phyloP scores from a whole-genome alignment of 2,113 vertebrate genomes.

The Apistogramma diplotaenia region DNA sequence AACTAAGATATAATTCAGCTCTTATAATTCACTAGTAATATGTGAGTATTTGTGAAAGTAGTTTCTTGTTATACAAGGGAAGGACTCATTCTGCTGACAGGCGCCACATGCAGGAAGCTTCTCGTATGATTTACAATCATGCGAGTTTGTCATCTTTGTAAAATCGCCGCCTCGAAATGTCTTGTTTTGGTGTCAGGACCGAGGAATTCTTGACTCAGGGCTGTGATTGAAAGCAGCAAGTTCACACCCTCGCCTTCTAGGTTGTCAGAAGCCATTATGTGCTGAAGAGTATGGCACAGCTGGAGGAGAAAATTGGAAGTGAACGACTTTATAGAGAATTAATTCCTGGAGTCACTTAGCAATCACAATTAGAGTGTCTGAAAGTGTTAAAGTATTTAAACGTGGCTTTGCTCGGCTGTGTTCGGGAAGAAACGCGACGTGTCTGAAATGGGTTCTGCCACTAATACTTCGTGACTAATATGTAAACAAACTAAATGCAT shows the following conservation, averaged over 20 bases:
- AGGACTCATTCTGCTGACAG: neutral
- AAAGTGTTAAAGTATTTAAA: neutral
- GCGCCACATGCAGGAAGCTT: neutral
- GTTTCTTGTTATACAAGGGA: neutral
- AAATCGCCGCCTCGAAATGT: neutral
- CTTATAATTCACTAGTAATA: too few species aligned
- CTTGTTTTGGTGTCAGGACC: neutral
- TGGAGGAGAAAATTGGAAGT: neutral
- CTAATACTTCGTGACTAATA: slow-evolving; percentile 5
- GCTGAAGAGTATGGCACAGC: neutral
- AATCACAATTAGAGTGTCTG: neutral
- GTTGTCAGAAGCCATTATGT: neutral
- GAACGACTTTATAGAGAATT: neutral
- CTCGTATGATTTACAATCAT: neutral
- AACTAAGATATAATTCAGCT: neutral
- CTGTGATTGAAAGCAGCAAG: neutral
- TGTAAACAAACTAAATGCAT: slow-evolving; percentile 30
- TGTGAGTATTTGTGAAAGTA: neutral
- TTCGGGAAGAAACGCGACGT: neutral
- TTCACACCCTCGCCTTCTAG: neutral
- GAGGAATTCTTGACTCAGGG: neutral
- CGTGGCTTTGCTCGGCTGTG: fast-evolving
- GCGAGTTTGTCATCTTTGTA: neutral
- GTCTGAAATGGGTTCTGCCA: slow-evolving; percentile 2
- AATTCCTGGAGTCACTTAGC: neutral